These are phyloP conservation scores for Lacanobia oleracea DNA, from an alignment of 2,888 invertebrate species.

Conservation along the genomic window DNA sequence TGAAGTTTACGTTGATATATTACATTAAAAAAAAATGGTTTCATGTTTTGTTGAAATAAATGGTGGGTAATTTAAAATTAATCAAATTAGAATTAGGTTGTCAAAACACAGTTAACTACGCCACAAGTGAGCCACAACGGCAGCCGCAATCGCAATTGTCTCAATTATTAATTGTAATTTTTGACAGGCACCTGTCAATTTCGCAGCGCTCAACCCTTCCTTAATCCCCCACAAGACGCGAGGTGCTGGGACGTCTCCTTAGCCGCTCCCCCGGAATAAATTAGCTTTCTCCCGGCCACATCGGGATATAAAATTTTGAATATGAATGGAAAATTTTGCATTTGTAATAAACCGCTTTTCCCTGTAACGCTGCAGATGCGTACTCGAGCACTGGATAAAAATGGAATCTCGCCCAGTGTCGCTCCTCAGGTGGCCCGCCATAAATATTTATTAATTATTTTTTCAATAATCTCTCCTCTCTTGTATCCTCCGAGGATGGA, in stretches of 20 bases:
- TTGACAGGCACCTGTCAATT: constrained; percentile 91
- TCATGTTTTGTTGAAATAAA: background rate
- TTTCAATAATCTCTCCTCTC: constrained; percentile 90
- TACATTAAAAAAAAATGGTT: background rate
- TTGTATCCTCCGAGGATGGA: constrained; percentile 86
- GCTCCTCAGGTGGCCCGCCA: constrained; percentile 89
- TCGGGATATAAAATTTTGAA: constrained; percentile 97
- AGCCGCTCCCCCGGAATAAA: constrained; percentile 92
- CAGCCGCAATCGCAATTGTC: constrained; percentile 81
- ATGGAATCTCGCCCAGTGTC: constrained; percentile 81
- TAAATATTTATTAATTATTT: constrained; percentile 91
- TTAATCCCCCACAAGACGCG: constrained; percentile 89
- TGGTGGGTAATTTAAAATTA: background rate
- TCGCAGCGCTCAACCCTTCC: constrained; percentile 88
- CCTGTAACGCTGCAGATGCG: constrained; percentile 87
- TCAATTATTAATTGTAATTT: constrained; percentile 91
- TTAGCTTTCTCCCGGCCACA: constrained; percentile 93
- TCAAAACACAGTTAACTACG: constrained; percentile 51
- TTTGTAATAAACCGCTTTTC: constrained; percentile 94
- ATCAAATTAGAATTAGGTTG: constrained; percentile 34
- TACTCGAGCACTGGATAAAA: constrained; percentile 86
- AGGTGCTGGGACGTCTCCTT: constrained; percentile 86
- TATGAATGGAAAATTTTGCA: constrained; percentile 97
- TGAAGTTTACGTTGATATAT: background rate
- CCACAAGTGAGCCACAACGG: constrained; percentile 52